Base-by-base conservation (phyloP, 2,888 invertebrate species). In the Pandemis corylana region DNA sequence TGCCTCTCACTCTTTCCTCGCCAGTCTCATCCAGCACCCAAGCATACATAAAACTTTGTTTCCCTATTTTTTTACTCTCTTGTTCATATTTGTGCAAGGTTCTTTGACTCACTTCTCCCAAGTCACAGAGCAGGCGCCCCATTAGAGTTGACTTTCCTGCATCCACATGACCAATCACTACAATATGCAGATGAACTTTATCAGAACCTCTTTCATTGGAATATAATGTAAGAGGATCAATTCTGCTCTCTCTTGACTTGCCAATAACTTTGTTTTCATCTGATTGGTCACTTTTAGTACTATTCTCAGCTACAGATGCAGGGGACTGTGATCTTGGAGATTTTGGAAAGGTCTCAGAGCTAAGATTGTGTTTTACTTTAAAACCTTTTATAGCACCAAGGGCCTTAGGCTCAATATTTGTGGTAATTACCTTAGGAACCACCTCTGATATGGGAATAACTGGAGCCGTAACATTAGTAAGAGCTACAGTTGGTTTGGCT, bases 21-120 rank as follows among this genome's bases (percentile, higher is more conserved):
- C 98, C 98, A 76, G 99, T 99, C 93, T 99, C 99, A 91, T 99
- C 99, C 69, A 99, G 94, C 2, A 99, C 99, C 99, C 99, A 99
- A 4, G 99, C 99, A 91, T 98, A 99, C 95, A 98, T 97, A 83
- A 99, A 99, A 77, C 99, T 99, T 84, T 99, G 98, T 90, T 99
- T 99, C 4, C 99, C 99, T 79, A 98, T 95, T 90, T 99, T 99
- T 87, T 98, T 97, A 82, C 99, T 98, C 85, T 99, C 99, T 87
- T 98, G 98, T 87, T 99, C 99, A 95, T 98, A 99, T 88, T 99
- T 99, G 90, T 99, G 99, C 96, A 99, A 97, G 0, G 96, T 96
- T 81, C 97, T 96, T 89, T 98, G 97, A 77, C 97, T 97, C 0
- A 98, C 98, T 89, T 97, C 97, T 28, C 98, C 98, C 49, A 98